Percentiles rank a stretch among this genome's conserved stretches.
Conservation (phyloP, 1,140 invertebrate genomes). For the Drosophila parabipectinata region DNA sequence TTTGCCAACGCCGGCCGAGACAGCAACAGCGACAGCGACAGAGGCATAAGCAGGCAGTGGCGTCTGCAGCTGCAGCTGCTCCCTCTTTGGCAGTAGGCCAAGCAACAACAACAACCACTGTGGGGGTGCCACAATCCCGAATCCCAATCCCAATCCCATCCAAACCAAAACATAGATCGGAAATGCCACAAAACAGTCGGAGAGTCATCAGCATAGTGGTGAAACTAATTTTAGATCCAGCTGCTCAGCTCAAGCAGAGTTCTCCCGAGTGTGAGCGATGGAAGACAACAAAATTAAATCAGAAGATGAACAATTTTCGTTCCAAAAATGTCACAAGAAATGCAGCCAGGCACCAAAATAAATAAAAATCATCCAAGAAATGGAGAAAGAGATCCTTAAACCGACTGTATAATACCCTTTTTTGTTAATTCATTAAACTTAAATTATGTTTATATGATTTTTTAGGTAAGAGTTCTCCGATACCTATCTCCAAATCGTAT, state of each 20-base stretch:
- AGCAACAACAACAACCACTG: constrained; percentile 50
- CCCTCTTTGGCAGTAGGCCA: constrained; percentile 50
- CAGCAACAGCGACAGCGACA: background rate
- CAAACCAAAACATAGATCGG: constrained; percentile 56
- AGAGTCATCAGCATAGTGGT: constrained; percentile 21
- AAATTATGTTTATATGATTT: no score
- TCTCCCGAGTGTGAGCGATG: constrained; percentile 15
- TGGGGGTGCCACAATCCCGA: constrained; percentile 50
- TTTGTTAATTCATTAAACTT: no score
- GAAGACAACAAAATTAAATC: constrained; percentile 39
- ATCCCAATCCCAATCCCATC: constrained; percentile 7
- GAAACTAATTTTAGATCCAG: constrained; percentile 69
- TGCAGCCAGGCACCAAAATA: constrained; percentile 46
- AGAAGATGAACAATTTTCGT: constrained; percentile 48
- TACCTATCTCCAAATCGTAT: background rate
- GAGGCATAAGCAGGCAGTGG: no score
- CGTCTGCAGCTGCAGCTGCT: background rate
- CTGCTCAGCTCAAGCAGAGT: constrained; percentile 50
- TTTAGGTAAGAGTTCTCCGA: background rate
- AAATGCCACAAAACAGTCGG: constrained; percentile 51
- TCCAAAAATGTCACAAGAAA: constrained; percentile 76
- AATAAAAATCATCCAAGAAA: constrained; percentile 6
- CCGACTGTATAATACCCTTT: constrained; percentile 9
- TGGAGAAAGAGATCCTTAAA: constrained; percentile 7
- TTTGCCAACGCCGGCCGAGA: constrained; percentile 44